These are phyloP conservation scores for Periophthalmus modestus DNA, from an alignment of 2,113 vertebrate species.

Conservation along the genomic window DNA sequence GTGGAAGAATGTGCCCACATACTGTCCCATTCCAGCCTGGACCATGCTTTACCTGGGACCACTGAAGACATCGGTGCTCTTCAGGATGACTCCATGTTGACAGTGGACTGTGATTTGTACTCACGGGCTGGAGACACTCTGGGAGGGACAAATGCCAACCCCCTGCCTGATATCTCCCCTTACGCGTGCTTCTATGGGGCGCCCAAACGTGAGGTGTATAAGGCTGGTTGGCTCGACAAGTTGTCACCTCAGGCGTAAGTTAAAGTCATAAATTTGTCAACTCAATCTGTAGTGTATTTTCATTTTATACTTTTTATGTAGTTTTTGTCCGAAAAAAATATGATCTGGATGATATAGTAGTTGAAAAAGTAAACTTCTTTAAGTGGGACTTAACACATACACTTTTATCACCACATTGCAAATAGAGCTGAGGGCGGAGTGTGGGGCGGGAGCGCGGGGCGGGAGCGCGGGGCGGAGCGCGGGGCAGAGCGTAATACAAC, in stretches of 20 bases:
- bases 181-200: constrained; percentile 94
- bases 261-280: too few species aligned
- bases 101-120: constrained; percentile 69
- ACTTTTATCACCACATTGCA: too few species aligned
- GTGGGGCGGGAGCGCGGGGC: too few species aligned
- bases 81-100: constrained; percentile 38
- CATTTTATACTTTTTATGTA: too few species aligned
- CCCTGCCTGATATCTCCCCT: constrained; percentile 79
- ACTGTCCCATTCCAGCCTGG: constrained; percentile 60
- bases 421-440: too few species aligned
- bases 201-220: constrained; percentile 72
- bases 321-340: too few species aligned
- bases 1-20: constrained; percentile 75
- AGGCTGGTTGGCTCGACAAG: constrained; percentile 94
- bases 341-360: too few species aligned
- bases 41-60: constrained; percentile 6
- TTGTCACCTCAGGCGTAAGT: constrained; percentile 92
- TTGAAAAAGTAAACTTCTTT: too few species aligned
- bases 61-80: constrained; percentile 13
- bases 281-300: not conserved
- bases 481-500: too few species aligned
- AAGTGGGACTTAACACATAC: too few species aligned
- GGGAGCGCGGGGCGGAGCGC: too few species aligned
- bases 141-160: constrained; percentile 22
- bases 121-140: constrained; percentile 31